Evolutionary conservation across 1,140 invertebrate species (phyloP).

Genomic region (Sminthurinus signatus): DNA sequence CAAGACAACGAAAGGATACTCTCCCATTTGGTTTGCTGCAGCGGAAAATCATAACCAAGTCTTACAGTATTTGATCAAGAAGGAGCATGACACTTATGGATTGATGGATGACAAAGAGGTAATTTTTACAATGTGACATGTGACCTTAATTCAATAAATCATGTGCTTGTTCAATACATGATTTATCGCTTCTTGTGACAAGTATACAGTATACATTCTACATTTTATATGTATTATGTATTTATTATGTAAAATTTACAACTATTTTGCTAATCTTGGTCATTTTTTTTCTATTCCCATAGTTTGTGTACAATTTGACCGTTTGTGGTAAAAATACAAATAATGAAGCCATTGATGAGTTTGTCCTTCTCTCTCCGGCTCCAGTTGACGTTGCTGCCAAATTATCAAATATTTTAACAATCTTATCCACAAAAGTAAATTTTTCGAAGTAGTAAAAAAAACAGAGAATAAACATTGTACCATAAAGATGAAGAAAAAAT

Average conservation of each 20-base stretch:
- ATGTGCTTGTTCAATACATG: too few relatives aligned
- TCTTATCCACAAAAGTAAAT: slow-evolving; percentile 70
- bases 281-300: slow-evolving; percentile 41
- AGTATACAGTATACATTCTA: too few relatives aligned
- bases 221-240: too few relatives aligned
- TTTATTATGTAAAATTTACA: too few relatives aligned
- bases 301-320: slow-evolving; percentile 98
- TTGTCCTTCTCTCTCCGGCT: slow-evolving; percentile 90
- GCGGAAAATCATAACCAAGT: slow-evolving; percentile 94
- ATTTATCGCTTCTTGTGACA: too few relatives aligned
- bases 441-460: neutral
- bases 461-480: too few relatives aligned
- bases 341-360: slow-evolving; percentile 94
- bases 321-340: slow-evolving; percentile 93
- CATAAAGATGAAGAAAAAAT: neutral
- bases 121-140: too few relatives aligned
- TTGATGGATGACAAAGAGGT: slow-evolving; percentile 94
- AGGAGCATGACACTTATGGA: slow-evolving; percentile 93
- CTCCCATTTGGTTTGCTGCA: slow-evolving; percentile 94
- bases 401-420: slow-evolving; percentile 85
- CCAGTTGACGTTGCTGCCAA: slow-evolving; percentile 98
- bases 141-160: too few relatives aligned
- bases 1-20: slow-evolving; percentile 86
- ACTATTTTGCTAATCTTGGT: too few relatives aligned
- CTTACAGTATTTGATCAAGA: slow-evolving; percentile 89